These are phyloP conservation scores for Zootoca vivipara DNA, from an alignment of 2,113 vertebrate genomes.

Conservation along the genomic window DNA sequence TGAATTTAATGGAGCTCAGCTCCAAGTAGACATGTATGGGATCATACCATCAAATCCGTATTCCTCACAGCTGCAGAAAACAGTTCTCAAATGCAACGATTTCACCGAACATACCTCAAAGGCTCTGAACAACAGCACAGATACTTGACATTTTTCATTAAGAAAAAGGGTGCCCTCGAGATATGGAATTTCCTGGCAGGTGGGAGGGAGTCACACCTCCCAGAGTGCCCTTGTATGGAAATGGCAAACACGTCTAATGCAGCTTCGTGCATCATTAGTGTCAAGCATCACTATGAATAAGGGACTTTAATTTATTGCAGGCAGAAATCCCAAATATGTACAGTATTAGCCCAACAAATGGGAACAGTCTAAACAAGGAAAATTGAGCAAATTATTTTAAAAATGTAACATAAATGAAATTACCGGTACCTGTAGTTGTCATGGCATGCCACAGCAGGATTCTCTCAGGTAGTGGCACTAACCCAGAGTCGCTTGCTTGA, in stretches of 20 bases:
- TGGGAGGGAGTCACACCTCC: too few relatives aligned
- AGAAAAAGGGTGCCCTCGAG: not conserved
- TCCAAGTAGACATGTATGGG: not conserved
- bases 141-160: not conserved
- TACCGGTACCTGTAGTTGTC: too few relatives aligned
- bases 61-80: not conserved
- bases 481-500: fast-evolving
- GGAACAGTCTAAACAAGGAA: too few relatives aligned
- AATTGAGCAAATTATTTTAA: not conserved
- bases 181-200: not conserved
- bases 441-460: not conserved
- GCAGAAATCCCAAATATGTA: not conserved
- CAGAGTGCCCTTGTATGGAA: not conserved
- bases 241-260: not conserved
- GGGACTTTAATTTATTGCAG: not conserved
- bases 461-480: not conserved
- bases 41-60: not conserved
- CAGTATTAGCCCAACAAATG: not conserved
- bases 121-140: not conserved
- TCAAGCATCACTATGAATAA: not conserved
- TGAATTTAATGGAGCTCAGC: not conserved
- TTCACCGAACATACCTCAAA: not conserved
- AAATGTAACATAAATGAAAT: not conserved
- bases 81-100: not conserved
- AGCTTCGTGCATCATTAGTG: not conserved